Conservation (phyloP, 2,797 vertebrate genomes). For the Columba guinea region DNA sequence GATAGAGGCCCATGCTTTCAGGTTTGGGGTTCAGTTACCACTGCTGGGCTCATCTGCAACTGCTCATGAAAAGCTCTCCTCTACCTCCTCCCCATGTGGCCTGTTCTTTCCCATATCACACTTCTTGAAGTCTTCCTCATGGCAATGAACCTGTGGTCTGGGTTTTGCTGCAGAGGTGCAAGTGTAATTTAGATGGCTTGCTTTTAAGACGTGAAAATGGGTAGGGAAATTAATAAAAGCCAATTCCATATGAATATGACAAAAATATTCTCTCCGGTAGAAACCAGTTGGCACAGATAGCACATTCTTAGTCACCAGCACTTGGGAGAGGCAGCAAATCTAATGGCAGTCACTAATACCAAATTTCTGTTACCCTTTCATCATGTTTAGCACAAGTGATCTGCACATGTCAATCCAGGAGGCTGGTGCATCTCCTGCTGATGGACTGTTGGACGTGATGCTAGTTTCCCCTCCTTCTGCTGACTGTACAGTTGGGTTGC, state of each 20-base stretch:
- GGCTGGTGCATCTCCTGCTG: neutral
- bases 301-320: neutral
- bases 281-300: neutral
- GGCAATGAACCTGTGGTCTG: neutral
- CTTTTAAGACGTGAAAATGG: neutral
- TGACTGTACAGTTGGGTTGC: neutral
- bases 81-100: accelerated
- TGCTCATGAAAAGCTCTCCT: neutral
- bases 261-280: neutral
- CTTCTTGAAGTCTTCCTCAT: neutral
- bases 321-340: neutral
- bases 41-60: neutral
- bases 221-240: neutral
- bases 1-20: neutral
- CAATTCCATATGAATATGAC: neutral
- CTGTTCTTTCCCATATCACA: neutral
- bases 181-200: neutral
- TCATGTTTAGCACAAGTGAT: neutral
- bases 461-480: neutral
- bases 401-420: neutral
- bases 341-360: neutral
- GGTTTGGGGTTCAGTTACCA: neutral
- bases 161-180: neutral
- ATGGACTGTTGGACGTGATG: neutral
- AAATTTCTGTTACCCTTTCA: neutral